Conservation (phyloP, 2,113 vertebrate genomes). For the Elachura formosa region DNA sequence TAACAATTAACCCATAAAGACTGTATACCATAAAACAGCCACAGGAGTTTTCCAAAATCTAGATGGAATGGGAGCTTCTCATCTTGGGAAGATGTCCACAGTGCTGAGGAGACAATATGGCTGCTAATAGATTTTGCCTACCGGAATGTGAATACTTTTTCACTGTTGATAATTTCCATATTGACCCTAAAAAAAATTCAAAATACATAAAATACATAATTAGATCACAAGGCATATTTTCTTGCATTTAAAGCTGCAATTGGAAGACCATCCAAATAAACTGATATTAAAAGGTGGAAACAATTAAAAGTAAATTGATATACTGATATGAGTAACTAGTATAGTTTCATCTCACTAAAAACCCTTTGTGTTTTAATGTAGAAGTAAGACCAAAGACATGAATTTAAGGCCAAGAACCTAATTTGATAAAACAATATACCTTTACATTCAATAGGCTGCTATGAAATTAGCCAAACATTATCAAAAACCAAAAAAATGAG, state of each 20-base stretch:
- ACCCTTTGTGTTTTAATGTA: not conserved
- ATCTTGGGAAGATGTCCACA: conserved; percentile 72
- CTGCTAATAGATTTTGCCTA: conserved; percentile 68
- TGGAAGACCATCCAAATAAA: not conserved
- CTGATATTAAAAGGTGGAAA: not conserved
- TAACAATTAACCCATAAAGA: conserved; percentile 68
- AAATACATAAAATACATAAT: conserved; percentile 36
- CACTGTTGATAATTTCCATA: conserved; percentile 99
- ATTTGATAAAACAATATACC: not conserved
- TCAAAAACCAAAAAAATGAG: not conserved
- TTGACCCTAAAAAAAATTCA: conserved; percentile 81
- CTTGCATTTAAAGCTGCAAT: not conserved
- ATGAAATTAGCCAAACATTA: not conserved
- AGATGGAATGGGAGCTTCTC: conserved; percentile 71
- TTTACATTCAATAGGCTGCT: not conserved
- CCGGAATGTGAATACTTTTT: conserved; percentile 74
- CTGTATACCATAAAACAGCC: conserved; percentile 62
- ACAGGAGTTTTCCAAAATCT: conserved; percentile 70
- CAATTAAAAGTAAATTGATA: not conserved
- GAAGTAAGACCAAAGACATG: not conserved
- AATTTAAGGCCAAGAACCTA: not conserved
- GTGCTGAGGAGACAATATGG: conserved; percentile 72
- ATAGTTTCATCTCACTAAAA: not conserved
- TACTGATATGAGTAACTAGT: not conserved
- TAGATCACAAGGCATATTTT: not conserved